Evolutionary conservation across 2,797 vertebrate species (phyloP), one percentile per base, ranked within the genome.

Genomic region (Enteromius viviparus): DNA sequence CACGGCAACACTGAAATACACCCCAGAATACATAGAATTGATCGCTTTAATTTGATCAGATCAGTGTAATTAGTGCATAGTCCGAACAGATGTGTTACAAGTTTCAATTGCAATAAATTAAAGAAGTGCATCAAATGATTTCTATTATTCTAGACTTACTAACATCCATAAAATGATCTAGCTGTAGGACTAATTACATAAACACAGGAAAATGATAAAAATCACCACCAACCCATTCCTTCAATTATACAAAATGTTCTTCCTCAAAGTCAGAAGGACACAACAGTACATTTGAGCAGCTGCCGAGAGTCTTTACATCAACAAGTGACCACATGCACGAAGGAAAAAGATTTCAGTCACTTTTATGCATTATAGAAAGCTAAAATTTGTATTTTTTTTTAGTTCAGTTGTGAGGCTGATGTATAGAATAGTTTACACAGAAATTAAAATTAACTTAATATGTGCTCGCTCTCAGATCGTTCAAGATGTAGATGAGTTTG

Each of bases 1-100:
- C 69, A 40, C 78, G 77, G 70, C 79, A 77, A 81, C 79, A 66
- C 79, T 76, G 70, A 66, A 49, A 49, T 47, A 70, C 37, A 77
- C 4, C 60, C 40, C 26, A 29, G 21, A 12, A 71, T 6, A 62
- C 53, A 47, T 26, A 26, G 26, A 26, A 26, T 62, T 62, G n/a
- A 77, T 23, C 55, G 37, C 58, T 81, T 65, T 60, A 74, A 62
- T 71, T 72, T 49, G 42, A 72, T 62, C n/a, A 58, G 53, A 72
- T 62, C n/a, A 70, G 53, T 58, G n/a, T 69, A 26, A 69, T 58
- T 26, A 80, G 78, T 70, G 66, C 34, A 70, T 14, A 80, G 78
- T 42, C n/a, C 0, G 14, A 47, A 64, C 15, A 65, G 58, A 74
- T 26, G 42, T 81, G 42, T 45, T 15, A 62, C 42, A 37, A 40